These are phyloP conservation scores for Larimichthys polyactis DNA, from an alignment of 2,113 vertebrate species.

Conservation along the genomic window DNA sequence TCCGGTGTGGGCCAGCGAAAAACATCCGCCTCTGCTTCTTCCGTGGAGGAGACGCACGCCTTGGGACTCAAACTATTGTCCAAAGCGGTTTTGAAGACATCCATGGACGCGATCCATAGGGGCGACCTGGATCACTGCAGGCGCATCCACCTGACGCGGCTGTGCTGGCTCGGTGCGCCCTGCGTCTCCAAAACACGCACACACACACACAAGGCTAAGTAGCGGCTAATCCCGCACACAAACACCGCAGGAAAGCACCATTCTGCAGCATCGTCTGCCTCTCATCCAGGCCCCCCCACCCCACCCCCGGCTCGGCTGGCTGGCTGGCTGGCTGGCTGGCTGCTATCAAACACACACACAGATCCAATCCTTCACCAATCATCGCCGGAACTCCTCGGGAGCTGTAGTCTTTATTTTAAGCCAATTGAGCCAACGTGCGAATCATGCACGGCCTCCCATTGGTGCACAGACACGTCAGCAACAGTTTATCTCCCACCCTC, in stretches of 20 bases:
- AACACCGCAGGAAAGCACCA: slow-evolving; percentile 35
- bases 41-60: slow-evolving; percentile 59
- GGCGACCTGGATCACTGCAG: slow-evolving; percentile 79
- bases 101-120: slow-evolving; percentile 87
- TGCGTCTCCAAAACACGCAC: slow-evolving; percentile 37
- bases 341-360: slow-evolving; percentile 13
- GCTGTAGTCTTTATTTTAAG: slow-evolving; percentile 49
- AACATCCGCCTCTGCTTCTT: slow-evolving; percentile 72
- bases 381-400: slow-evolving; percentile 20
- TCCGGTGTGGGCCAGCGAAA: slow-evolving; percentile 76
- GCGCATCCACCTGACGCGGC: slow-evolving; percentile 81
- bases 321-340: not conserved
- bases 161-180: slow-evolving; percentile 51
- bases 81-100: slow-evolving; percentile 83
- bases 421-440: slow-evolving; percentile 62
- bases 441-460: slow-evolving; percentile 62
- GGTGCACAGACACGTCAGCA: slow-evolving; percentile 60
- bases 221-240: slow-evolving; percentile 66
- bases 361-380: slow-evolving; percentile 43
- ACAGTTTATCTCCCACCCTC: slow-evolving; percentile 32
- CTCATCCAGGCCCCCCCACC: not conserved
- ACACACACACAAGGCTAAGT: slow-evolving; percentile 44
- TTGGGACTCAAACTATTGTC: slow-evolving; percentile 75
- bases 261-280: slow-evolving; percentile 52
- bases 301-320: too few relatives aligned